Evolutionary conservation across 2,797 vertebrate genomes (phyloP).

Genomic region (Myioborus miniatus): DNA sequence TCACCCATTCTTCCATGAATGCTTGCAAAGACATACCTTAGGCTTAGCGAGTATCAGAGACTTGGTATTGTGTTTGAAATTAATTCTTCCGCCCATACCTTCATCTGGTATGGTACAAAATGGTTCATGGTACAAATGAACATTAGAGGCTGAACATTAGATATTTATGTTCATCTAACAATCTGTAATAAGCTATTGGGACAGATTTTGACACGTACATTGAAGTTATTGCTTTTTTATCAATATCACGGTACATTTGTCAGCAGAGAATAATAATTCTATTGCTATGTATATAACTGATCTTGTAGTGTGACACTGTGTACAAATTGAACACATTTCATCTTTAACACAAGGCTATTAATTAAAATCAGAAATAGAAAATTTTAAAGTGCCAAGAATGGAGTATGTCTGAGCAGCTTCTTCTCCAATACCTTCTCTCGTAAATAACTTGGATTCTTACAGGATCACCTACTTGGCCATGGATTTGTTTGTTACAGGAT

Average conservation of each 20-base stretch:
- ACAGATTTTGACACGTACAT: conserved; percentile 40
- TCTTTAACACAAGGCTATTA: conserved; percentile 53
- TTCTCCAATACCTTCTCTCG: background rate
- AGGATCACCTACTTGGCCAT: background rate
- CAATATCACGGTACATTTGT: conserved; percentile 62
- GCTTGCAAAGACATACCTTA: background rate
- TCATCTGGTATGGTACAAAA: too few relatives aligned
- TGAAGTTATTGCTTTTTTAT: conserved; percentile 62
- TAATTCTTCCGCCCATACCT: conserved; percentile 1
- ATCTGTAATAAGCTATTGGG: conserved; percentile 55
- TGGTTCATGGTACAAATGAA: background rate
- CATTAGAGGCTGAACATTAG: conserved; percentile 22
- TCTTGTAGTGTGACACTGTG: conserved; percentile 36
- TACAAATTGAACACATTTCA: conserved; percentile 51
- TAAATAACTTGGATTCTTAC: background rate
- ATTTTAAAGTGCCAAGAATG: background rate
- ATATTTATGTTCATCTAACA: conserved; percentile 47
- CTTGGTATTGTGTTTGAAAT: background rate
- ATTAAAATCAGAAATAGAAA: conserved; percentile 37
- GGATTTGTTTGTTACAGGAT: background rate
- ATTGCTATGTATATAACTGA: conserved; percentile 36
- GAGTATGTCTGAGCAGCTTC: background rate
- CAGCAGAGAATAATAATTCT: conserved; percentile 33
- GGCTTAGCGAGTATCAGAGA: background rate
- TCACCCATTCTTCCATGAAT: accelerated